Evolutionary conservation across 2,888 invertebrate species (phyloP).

Genomic region (Andricus curvator): DNA sequence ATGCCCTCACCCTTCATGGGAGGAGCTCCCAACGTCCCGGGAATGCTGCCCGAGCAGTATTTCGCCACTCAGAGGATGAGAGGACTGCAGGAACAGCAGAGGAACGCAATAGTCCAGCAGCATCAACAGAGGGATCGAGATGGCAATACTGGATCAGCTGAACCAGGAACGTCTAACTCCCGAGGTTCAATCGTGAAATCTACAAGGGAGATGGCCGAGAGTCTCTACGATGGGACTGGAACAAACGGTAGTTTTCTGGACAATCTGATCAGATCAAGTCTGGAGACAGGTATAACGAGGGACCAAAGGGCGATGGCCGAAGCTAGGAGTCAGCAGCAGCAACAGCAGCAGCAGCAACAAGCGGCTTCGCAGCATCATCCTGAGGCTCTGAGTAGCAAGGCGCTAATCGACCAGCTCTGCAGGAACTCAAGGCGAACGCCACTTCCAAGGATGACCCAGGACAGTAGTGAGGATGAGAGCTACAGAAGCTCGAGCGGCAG

Average conservation of each 20-base stretch:
- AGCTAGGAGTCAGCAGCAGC: constrained; percentile 79
- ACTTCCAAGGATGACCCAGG: constrained; percentile 76
- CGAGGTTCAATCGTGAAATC: constrained; percentile 78
- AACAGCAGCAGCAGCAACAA: constrained; percentile 80
- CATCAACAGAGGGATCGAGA: constrained; percentile 66
- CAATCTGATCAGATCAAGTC: constrained; percentile 89
- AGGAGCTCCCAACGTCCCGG: constrained; percentile 79
- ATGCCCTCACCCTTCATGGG: constrained; percentile 79
- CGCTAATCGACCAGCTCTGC: constrained; percentile 84
- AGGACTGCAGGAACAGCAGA: constrained; percentile 85
- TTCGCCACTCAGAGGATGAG: constrained; percentile 90
- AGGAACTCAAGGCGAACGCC: constrained; percentile 82
- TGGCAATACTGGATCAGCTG: constrained; percentile 59
- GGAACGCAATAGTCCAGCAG: constrained; percentile 71
- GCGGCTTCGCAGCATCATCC: constrained; percentile 80
- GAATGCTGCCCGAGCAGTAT: constrained; percentile 83
- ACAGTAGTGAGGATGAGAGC: constrained; percentile 80
- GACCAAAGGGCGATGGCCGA: constrained; percentile 69
- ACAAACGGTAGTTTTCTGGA: constrained; percentile 90
- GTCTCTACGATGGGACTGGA: constrained; percentile 83
- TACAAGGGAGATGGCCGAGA: constrained; percentile 83
- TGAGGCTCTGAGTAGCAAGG: constrained; percentile 82
- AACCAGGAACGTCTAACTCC: constrained; percentile 71
- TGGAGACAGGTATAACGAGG: constrained; percentile 84
- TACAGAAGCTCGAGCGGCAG: constrained; percentile 67